These are phyloP conservation scores for Coelogynopora nodosa DNA, from an alignment of 2,888 invertebrate genomes.

Conservation along the genomic window DNA sequence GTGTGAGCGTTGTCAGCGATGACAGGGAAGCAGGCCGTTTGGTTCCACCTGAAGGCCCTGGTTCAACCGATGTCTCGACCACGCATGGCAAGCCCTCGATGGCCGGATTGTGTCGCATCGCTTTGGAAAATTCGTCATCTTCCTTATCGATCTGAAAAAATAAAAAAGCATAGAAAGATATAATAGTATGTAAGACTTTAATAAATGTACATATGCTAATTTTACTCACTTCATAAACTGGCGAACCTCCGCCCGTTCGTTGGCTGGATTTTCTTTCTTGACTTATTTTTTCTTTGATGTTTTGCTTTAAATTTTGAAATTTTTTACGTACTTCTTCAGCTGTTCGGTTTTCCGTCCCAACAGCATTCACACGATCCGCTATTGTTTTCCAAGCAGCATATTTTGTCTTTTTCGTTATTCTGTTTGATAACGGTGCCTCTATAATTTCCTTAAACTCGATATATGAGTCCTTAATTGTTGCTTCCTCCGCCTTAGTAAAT, in stretches of 20 bases:
- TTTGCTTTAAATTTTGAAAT: neutral
- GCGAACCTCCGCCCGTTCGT: neutral
- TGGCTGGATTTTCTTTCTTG: neutral
- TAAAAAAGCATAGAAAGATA: too few species aligned
- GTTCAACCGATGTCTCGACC: too few species aligned
- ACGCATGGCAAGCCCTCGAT: too few species aligned
- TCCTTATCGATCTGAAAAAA: too few species aligned
- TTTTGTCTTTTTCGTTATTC: neutral
- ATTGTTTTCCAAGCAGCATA: neutral
- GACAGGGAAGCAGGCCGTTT: too few species aligned
- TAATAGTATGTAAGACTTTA: too few species aligned
- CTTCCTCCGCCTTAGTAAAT: neutral
- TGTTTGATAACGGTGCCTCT: neutral
- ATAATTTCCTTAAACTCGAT: neutral
- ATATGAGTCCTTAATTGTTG: neutral
- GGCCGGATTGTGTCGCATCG: too few species aligned
- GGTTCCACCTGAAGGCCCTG: too few species aligned
- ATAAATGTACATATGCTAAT: too few species aligned
- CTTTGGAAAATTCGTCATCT: too few species aligned
- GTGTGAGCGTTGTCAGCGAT: too few species aligned
- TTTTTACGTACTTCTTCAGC: neutral
- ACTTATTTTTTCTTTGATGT: neutral
- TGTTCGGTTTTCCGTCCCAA: neutral
- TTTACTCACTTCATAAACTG: neutral
- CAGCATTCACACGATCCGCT: neutral